Conservation (phyloP, 2,113 vertebrate genomes). For the Sialia sialis region DNA sequence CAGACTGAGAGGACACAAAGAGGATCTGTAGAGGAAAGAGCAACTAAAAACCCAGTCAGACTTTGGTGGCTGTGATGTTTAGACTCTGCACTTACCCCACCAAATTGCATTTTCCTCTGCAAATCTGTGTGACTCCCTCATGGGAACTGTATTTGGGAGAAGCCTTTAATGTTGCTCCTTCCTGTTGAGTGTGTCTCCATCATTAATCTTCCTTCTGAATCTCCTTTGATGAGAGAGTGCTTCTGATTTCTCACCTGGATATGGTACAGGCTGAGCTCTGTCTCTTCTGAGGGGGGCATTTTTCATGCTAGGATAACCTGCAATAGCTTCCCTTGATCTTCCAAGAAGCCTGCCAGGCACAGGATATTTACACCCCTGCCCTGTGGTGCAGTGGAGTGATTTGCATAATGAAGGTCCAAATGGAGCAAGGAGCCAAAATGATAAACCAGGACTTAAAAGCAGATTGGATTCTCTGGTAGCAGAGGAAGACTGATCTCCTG, state of each 20-base stretch:
- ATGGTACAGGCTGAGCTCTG: constrained; percentile 10
- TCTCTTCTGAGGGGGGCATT: constrained; percentile 35
- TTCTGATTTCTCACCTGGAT: constrained; percentile 44
- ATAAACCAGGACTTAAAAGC: background rate
- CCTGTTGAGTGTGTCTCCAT: background rate
- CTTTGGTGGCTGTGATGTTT: background rate
- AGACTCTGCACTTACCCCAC: background rate
- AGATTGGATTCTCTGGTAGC: background rate
- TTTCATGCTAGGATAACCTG: constrained; percentile 52
- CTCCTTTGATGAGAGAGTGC: background rate
- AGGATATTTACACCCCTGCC: constrained; percentile 35
- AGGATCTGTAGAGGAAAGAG: background rate
- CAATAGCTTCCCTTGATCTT: constrained; percentile 48
- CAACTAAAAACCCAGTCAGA: background rate
- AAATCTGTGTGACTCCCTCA: background rate
- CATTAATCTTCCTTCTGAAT: background rate
- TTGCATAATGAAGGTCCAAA: constrained; percentile 42
- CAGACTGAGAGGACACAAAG: background rate
- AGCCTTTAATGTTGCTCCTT: background rate
- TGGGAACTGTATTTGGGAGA: background rate
- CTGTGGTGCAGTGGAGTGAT: background rate
- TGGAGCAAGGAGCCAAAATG: background rate
- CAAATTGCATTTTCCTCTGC: background rate
- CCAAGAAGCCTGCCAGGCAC: constrained; percentile 29
- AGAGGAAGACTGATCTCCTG: background rate